These are phyloP conservation scores for Caretta caretta DNA, from an alignment of 2,113 vertebrate species.

Conservation along the genomic window DNA sequence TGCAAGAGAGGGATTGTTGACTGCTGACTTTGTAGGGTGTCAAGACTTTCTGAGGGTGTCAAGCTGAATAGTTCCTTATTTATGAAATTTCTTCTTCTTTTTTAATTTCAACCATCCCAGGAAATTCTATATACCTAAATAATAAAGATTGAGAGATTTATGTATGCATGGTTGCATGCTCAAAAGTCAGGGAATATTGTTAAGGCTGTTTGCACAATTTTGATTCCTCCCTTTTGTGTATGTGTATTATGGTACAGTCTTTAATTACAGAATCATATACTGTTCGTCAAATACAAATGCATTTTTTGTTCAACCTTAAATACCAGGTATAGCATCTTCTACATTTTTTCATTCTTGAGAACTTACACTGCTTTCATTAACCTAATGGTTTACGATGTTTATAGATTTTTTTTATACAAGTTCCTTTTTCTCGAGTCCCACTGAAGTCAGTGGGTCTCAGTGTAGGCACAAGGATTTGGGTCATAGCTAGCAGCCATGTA, in stretches of 20 bases:
- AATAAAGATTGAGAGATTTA: not conserved
- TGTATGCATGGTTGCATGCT: not conserved
- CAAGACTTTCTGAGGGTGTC: not conserved
- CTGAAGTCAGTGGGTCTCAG: not conserved
- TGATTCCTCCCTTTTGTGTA: slow-evolving; percentile 10
- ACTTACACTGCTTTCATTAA: not conserved
- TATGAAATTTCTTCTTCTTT: not conserved
- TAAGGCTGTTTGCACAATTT: not conserved
- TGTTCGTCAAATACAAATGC: not conserved
- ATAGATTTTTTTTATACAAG: not conserved
- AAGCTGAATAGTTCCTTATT: not conserved
- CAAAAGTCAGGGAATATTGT: not conserved
- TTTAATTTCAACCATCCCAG: not conserved
- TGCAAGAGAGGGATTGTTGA: slow-evolving; percentile 29
- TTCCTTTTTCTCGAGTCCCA: not conserved
- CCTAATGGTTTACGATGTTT: slow-evolving; percentile 8
- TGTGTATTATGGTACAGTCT: not conserved
- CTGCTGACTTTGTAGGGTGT: slow-evolving; percentile 19
- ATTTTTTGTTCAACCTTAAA: slow-evolving; percentile 12
- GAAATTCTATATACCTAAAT: not conserved
- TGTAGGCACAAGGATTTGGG: not conserved
- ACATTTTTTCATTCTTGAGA: not conserved
- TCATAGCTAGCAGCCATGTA: not conserved
- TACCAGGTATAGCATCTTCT: slow-evolving; percentile 13
- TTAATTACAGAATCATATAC: not conserved